phyloP scores from a whole-genome alignment of 2,797 vertebrate species.

The Chelmon rostratus region DNA sequence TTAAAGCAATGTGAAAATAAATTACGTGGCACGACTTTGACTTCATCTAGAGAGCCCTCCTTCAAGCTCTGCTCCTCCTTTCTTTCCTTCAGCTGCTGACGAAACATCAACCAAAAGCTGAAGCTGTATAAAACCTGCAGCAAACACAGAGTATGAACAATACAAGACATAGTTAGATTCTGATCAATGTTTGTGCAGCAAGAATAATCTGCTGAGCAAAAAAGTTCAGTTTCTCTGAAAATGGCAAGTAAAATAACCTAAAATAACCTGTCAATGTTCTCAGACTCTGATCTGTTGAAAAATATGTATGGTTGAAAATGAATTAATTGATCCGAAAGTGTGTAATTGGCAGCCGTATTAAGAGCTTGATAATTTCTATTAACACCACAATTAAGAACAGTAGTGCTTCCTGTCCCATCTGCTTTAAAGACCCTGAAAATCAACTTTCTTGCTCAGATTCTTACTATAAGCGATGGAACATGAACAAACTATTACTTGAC shows the following conservation, averaged over 20 bases:
- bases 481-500: neutral
- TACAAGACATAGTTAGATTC: neutral
- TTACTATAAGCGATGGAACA: too few species aligned
- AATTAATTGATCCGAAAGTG: neutral
- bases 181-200: neutral
- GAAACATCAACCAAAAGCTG: slow-evolving; percentile 87
- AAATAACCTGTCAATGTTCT: neutral
- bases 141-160: neutral
- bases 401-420: neutral
- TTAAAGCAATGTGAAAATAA: slow-evolving; percentile 15
- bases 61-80: slow-evolving; percentile 58
- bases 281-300: neutral
- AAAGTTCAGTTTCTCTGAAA: neutral
- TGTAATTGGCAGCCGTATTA: neutral
- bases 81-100: slow-evolving; percentile 83
- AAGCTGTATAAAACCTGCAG: slow-evolving; percentile 84
- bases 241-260: neutral
- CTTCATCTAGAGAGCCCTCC: slow-evolving; percentile 70
- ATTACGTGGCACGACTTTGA: slow-evolving; percentile 60
- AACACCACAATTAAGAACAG: neutral
- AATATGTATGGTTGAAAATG: neutral
- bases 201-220: neutral
- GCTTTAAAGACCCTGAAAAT: neutral
- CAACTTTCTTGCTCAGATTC: too few species aligned
- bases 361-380: neutral